Percentiles rank a stretch among this genome's conserved stretches.
phyloP scores from a whole-genome alignment of 2,113 vertebrate genomes.

The Pantherophis guttatus region DNA sequence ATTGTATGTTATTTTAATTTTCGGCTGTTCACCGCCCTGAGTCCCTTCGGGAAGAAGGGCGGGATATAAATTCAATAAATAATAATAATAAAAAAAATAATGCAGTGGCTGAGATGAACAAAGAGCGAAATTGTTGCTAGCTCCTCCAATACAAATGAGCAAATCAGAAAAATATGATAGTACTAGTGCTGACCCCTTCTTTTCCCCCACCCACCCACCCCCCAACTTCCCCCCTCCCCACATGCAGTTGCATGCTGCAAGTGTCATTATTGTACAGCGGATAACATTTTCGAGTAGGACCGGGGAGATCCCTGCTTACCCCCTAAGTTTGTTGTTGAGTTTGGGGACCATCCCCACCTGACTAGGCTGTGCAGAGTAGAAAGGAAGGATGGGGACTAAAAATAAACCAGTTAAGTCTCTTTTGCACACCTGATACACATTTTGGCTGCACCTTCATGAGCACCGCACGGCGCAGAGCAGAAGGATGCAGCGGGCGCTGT shows the following conservation, averaged over 20 bases:
- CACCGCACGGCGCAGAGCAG: background rate
- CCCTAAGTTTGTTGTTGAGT: background rate
- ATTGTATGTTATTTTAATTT: too few species aligned
- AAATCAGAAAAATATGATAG: background rate
- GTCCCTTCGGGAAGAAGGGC: too few species aligned
- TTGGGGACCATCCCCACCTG: background rate
- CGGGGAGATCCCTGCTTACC: background rate
- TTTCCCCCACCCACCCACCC: too few species aligned
- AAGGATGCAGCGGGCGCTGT: background rate
- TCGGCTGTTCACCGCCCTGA: too few species aligned
- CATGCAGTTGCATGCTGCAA: background rate
- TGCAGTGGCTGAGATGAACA: background rate
- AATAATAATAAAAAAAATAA: background rate
- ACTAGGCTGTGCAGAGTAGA: background rate
- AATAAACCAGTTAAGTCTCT: background rate
- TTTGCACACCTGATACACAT: background rate
- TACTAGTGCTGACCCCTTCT: background rate
- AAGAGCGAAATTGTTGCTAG: background rate
- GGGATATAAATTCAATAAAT: too few species aligned
- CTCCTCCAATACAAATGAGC: background rate
- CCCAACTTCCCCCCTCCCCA: background rate
- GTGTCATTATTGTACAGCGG: background rate
- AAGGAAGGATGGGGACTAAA: background rate
- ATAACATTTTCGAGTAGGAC: background rate
- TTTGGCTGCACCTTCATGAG: background rate